Percentiles rank a stretch among this genome's conserved stretches.
These are phyloP conservation scores for Hydropsyche betteni DNA, from an alignment of 2,888 invertebrate species.

Conservation along the genomic window DNA sequence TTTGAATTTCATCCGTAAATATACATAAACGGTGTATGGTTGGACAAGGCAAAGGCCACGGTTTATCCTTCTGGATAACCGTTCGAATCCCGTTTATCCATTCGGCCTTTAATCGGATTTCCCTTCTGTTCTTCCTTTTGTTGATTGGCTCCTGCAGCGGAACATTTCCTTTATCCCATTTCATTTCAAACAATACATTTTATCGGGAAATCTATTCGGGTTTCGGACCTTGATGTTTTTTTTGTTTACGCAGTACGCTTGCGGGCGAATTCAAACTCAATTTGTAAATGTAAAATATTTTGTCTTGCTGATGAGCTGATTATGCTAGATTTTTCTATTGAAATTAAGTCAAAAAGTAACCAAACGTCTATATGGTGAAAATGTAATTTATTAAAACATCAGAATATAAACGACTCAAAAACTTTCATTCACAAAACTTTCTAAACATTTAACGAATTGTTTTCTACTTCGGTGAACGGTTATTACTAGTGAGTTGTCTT, in stretches of 20 bases:
- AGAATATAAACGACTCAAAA: too few relatives aligned
- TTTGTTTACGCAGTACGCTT: not conserved
- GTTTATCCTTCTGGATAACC: constrained; percentile 36
- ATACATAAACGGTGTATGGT: not conserved
- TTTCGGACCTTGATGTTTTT: constrained; percentile 8
- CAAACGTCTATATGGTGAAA: too few relatives aligned
- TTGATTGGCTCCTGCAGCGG: constrained; percentile 28
- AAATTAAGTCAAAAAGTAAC: too few relatives aligned
- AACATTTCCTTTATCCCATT: constrained; percentile 32
- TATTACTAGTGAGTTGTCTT: too few relatives aligned
- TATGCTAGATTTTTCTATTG: too few relatives aligned
- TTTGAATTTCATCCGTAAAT: not conserved
- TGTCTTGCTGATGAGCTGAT: too few relatives aligned
- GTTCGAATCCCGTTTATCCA: constrained; percentile 41
- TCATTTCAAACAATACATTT: constrained; percentile 31
- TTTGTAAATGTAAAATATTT: too few relatives aligned
- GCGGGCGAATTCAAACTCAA: too few relatives aligned
- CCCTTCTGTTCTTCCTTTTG: constrained; percentile 26
- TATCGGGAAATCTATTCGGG: constrained; percentile 26
- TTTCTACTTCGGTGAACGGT: too few relatives aligned
- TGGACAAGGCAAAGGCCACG: constrained; percentile 14
- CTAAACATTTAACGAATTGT: too few relatives aligned
- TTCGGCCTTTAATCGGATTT: constrained; percentile 39
- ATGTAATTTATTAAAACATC: too few relatives aligned
- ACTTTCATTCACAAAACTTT: too few relatives aligned